A percentile compares a stretch with the other conserved stretches of the same genome.
These are phyloP conservation scores for Trachops cirrhosus DNA, from an alignment of 2,797 vertebrate species.

Conservation along the genomic window DNA sequence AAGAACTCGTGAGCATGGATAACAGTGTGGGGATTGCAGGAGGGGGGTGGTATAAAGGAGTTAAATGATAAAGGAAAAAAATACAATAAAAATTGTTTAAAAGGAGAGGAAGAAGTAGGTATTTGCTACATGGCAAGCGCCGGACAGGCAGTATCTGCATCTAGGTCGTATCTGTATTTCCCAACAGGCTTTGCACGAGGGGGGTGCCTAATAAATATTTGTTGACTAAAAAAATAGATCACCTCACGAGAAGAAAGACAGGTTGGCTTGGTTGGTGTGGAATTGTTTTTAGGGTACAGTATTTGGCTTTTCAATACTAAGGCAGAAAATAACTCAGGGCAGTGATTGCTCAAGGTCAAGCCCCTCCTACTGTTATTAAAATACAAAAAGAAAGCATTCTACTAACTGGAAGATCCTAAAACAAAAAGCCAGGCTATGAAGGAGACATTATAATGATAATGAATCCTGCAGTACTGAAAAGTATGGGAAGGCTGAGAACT, in stretches of 20 bases:
- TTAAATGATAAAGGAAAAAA: not conserved
- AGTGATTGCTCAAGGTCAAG: not conserved
- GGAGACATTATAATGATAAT: slow-evolving; percentile 24
- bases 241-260: not conserved
- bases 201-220: not conserved
- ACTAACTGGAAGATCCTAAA: slow-evolving; percentile 11
- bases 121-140: not conserved
- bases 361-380: not conserved
- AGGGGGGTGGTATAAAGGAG: not conserved
- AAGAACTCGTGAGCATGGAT: not conserved
- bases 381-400: not conserved
- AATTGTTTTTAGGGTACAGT: not conserved
- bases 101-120: not conserved
- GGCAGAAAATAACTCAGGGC: not conserved
- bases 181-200: not conserved
- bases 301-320: not conserved
- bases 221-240: not conserved
- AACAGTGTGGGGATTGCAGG: not conserved
- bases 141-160: not conserved
- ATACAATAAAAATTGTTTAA: not conserved
- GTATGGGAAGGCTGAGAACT: not conserved
- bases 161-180: not conserved
- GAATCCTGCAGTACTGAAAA: not conserved
- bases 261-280: not conserved
- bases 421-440: not conserved